Percentiles rank a stretch among this genome's conserved stretches.
phyloP scores from a whole-genome alignment of 2,113 vertebrate species.

The Puntigrus tetrazona region DNA sequence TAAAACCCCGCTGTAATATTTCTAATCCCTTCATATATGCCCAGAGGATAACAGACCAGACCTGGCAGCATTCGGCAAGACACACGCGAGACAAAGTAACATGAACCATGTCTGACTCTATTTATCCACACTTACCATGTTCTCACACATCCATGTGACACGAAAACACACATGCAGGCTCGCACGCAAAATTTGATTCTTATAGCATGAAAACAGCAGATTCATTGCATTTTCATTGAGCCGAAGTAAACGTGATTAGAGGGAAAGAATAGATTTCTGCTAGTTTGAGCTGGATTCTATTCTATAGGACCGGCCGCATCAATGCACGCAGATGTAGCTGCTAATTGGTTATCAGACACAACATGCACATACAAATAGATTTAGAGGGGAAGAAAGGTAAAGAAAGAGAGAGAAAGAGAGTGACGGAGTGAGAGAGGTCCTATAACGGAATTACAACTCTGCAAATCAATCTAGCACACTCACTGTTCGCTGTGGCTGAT shows the following conservation, averaged over 20 bases:
- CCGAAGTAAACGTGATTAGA: slow-evolving; percentile 18
- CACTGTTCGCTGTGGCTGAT: neutral
- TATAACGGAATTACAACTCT: slow-evolving; percentile 9
- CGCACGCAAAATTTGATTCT: slow-evolving; percentile 20
- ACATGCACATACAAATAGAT: slow-evolving; percentile 25
- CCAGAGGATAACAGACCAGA: slow-evolving; percentile 7
- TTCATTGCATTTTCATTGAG: neutral
- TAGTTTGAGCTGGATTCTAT: slow-evolving; percentile 21
- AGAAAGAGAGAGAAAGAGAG: neutral
- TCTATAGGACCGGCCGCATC: slow-evolving; percentile 25
- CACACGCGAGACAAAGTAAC: slow-evolving; percentile 66
- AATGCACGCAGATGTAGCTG: slow-evolving; percentile 34
- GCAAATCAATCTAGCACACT: slow-evolving; percentile 15
- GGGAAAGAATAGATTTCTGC: slow-evolving; percentile 24
- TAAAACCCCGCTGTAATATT: slow-evolving; percentile 24
- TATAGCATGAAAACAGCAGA: slow-evolving; percentile 14
- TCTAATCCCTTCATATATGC: slow-evolving; percentile 21
- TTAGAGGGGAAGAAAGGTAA: slow-evolving; percentile 1
- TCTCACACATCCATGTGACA: slow-evolving; percentile 23
- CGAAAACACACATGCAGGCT: slow-evolving; percentile 23
- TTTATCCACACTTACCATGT: neutral
- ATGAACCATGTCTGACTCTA: slow-evolving; percentile 70
- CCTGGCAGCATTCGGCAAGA: slow-evolving; percentile 63
- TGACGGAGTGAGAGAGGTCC: neutral
- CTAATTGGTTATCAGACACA: slow-evolving; percentile 46